These are phyloP conservation scores for Tholera decimalis DNA, from an alignment of 2,888 invertebrate species.

Conservation along the genomic window DNA sequence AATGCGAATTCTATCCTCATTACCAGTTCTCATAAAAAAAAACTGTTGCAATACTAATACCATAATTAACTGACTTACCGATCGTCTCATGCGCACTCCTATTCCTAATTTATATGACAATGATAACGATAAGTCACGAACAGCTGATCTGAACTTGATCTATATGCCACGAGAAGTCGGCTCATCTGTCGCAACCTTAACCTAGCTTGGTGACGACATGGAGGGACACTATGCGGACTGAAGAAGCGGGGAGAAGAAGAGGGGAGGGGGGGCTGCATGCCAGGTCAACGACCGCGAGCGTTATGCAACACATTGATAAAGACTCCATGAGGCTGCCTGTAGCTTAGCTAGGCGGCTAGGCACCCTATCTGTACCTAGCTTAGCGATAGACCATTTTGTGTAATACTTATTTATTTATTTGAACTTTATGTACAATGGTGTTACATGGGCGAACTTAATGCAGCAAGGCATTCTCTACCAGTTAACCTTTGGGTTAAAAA, in stretches of 20 bases:
- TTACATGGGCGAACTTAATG: no score
- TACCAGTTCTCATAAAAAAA: no score
- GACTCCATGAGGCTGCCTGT: slow-evolving; percentile 62
- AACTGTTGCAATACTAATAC: no score
- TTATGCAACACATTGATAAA: slow-evolving; percentile 77
- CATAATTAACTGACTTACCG: no score
- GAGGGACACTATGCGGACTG: slow-evolving; percentile 55
- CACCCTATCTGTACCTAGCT: background rate
- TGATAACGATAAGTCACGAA: background rate
- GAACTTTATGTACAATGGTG: no score
- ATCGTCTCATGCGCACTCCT: background rate
- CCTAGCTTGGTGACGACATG: slow-evolving; percentile 60
- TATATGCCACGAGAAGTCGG: slow-evolving; percentile 42
- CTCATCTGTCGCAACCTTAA: slow-evolving; percentile 59
- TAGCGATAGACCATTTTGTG: background rate
- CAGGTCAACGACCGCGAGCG: slow-evolving; percentile 71
- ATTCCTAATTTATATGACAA: slow-evolving; percentile 22
- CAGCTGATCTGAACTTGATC: slow-evolving; percentile 60
- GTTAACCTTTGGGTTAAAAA: no score
- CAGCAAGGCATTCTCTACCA: no score
- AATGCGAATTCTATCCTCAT: no score
- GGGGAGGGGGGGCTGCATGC: slow-evolving; percentile 45
- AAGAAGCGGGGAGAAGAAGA: background rate
- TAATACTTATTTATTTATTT: background rate
- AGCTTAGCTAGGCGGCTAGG: slow-evolving; percentile 30